Evolutionary conservation across 2,797 vertebrate species (phyloP).

Genomic region (Heterohyrax brucei): DNA sequence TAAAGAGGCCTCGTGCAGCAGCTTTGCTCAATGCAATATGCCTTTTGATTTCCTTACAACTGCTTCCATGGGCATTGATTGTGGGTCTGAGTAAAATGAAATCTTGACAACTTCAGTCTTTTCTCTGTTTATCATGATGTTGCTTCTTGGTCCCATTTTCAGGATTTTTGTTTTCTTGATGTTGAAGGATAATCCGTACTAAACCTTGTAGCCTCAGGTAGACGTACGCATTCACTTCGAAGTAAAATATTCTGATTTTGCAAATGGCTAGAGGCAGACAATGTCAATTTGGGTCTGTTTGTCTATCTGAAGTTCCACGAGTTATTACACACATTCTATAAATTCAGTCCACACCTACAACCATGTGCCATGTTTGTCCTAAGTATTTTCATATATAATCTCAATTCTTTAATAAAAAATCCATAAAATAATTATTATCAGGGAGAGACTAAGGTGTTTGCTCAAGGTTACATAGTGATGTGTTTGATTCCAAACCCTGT

Average conservation of each 20-base stretch:
- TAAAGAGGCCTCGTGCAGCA: too few species aligned
- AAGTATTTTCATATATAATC: conserved; percentile 59
- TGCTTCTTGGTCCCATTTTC: too few species aligned
- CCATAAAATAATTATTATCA: neutral
- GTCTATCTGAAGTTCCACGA: neutral
- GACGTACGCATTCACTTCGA: neutral
- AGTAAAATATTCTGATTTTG: conserved; percentile 56
- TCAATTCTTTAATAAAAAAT: neutral
- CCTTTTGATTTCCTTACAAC: too few species aligned
- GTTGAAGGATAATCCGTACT: too few species aligned
- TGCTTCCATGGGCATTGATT: too few species aligned
- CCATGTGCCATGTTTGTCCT: neutral
- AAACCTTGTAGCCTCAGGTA: neutral
- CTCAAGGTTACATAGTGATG: neutral
- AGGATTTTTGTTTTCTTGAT: too few species aligned
- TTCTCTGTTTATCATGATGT: too few species aligned
- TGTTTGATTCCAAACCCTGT: neutral
- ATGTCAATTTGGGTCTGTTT: neutral
- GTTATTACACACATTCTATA: neutral
- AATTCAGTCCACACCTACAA: conserved; percentile 32
- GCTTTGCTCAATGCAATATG: too few species aligned
- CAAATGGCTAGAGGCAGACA: conserved; percentile 33
- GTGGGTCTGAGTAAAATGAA: too few species aligned
- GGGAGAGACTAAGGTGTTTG: neutral
- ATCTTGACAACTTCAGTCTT: too few species aligned